Conservation (phyloP, 2,888 invertebrate species). For the Mystacides longicornis region DNA sequence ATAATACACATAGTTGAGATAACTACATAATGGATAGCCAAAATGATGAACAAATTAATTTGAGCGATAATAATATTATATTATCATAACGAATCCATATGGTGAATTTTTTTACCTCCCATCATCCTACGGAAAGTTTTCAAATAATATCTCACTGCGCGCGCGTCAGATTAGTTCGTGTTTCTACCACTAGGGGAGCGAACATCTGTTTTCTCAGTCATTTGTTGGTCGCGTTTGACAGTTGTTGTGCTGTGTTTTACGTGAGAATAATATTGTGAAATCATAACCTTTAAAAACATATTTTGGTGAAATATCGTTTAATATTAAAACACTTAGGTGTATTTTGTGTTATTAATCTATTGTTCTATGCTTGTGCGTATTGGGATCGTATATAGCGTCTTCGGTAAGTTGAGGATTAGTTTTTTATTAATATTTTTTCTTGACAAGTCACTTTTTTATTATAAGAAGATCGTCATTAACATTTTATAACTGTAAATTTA, state of each 20-base stretch:
- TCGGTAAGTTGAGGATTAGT: background rate
- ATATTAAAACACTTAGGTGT: constrained; percentile 9
- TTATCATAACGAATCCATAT: too few species aligned
- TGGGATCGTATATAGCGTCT: background rate
- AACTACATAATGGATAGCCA: too few species aligned
- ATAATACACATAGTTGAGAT: too few species aligned
- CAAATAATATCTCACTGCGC: constrained; percentile 10
- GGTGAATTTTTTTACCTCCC: too few species aligned
- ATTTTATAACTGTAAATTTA: constrained; percentile 18
- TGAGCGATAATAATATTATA: too few species aligned
- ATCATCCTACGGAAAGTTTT: too few species aligned
- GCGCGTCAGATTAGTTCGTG: constrained; percentile 14
- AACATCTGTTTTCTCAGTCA: constrained; percentile 15
- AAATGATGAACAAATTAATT: too few species aligned
- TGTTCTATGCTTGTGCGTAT: constrained; percentile 2
- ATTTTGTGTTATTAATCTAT: constrained; percentile 3
- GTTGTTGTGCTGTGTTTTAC: constrained; percentile 5
- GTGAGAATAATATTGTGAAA: background rate
- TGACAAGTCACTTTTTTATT: background rate
- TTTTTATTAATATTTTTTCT: background rate
- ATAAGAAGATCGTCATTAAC: constrained; percentile 12
- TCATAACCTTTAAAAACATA: constrained; percentile 19
- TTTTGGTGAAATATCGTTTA: constrained; percentile 11
- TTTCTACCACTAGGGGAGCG: constrained; percentile 11
- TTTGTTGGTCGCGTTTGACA: constrained; percentile 21